Evolutionary conservation across 1,140 invertebrate genomes (phyloP), one percentile per base, ranked within the genome.

Genomic region (Tetraneura akinire): DNA sequence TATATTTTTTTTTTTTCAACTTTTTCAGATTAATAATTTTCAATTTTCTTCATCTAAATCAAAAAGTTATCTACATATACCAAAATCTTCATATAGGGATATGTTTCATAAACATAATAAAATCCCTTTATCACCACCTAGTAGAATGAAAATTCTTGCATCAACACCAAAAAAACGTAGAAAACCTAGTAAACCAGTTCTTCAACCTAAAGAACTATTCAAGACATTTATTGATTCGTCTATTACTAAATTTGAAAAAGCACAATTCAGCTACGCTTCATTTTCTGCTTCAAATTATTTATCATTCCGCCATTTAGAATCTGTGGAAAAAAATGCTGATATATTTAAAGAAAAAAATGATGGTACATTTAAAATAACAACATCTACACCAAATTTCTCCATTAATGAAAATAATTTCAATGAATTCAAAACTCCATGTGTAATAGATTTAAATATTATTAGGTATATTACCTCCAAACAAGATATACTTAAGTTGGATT

Each of bases 21-120:
- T 66, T 78, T 78, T 78, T 42, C 16, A 78, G 74, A 78, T 29
- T 9, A 78, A 60, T 37, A 78, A 78, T 78, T 78, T 78, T 47
- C 55, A 60, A 11, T 51, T 29, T 60, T 62, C 55, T 23, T 62
- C 55, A 23, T 42, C 55, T 5, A 78, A 78, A 29, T 78, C 74
- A 5, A 78, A 78, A 78, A 78, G 74, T 60, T 37, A 78, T 45
- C 55, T 62, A 62, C 47, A 42, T 2, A 18, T 29, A 78, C 37
- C 74, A 13, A 42, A 32, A 42, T 57, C 51, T 14, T n/a, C 55
- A 14, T 78, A 47, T 16, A 78, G 47, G 29, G 37, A 78, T n/a
- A 47, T 78, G 21, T 78, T 60, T 47, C 26, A 18, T 26, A 55
- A 78, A 42, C 21, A 45, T 42, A 60, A 42, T 45, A 78, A 62